These are phyloP conservation scores for Dryoscopus gambensis DNA, from an alignment of 2,113 vertebrate genomes.

Conservation along the genomic window DNA sequence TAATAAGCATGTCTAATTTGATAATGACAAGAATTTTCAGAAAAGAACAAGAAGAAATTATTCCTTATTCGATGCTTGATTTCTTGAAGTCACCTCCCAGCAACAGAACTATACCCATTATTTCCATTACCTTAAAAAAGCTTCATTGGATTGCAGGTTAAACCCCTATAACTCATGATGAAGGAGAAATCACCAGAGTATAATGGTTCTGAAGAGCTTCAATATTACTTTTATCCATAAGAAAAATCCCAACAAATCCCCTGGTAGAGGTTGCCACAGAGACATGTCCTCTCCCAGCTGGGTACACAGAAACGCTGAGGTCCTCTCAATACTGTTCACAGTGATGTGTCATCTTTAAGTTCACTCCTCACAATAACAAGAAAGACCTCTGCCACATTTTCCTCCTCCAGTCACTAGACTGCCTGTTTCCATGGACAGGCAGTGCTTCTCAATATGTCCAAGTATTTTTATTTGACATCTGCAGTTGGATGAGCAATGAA, in stretches of 20 bases:
- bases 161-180: not conserved
- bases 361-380: not conserved
- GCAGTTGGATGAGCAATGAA: not conserved
- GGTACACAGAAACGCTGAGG: not conserved
- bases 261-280: not conserved
- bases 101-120: not conserved
- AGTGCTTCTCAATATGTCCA: not conserved
- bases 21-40: not conserved
- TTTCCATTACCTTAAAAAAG: not conserved
- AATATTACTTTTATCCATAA: not conserved
- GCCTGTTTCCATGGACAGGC: not conserved
- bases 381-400: not conserved
- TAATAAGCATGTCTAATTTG: not conserved
- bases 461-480: not conserved
- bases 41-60: not conserved
- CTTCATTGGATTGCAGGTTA: not conserved
- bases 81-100: not conserved
- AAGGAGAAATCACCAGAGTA: not conserved
- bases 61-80: not conserved
- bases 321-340: not conserved
- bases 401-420: not conserved
- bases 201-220: not conserved
- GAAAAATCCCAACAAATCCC: not conserved
- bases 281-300: not conserved
- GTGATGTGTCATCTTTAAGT: not conserved